Conservation (phyloP, 2,113 vertebrate genomes). For the Pitta sordida region DNA sequence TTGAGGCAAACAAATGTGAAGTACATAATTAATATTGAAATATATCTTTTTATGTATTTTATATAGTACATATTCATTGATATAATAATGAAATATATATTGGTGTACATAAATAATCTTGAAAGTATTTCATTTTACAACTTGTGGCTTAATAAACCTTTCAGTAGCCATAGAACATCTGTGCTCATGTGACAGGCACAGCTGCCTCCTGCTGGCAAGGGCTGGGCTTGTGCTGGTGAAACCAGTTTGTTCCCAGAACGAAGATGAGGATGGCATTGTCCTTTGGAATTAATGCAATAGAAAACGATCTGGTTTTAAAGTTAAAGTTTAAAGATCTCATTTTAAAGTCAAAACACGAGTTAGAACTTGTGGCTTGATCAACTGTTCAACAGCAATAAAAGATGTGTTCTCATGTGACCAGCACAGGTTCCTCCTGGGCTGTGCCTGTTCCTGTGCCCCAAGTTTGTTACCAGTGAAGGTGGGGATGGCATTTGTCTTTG, state of each 20-base stretch:
- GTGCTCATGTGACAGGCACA: background rate
- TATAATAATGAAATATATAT: background rate
- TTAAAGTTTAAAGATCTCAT: background rate
- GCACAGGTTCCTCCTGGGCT: background rate
- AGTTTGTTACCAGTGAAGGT: background rate
- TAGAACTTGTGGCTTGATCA: background rate
- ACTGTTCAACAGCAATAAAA: too few species aligned
- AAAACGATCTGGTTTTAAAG: background rate
- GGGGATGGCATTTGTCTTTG: background rate
- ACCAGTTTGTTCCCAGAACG: background rate
- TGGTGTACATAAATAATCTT: background rate
- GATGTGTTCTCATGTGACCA: too few species aligned
- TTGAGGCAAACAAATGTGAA: background rate
- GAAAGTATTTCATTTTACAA: background rate
- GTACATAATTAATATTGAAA: background rate
- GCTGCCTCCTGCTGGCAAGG: conserved; percentile 33
- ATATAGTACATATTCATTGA: too few species aligned
- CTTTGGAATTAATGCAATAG: background rate
- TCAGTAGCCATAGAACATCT: background rate
- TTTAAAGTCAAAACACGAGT: background rate
- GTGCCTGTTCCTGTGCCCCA: background rate
- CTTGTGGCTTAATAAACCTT: background rate
- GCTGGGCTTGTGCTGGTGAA: background rate
- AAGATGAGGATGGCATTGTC: background rate
- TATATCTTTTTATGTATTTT: background rate